Base-by-base conservation (phyloP, 2,797 vertebrate genomes). In the Pipistrellus nathusii region DNA sequence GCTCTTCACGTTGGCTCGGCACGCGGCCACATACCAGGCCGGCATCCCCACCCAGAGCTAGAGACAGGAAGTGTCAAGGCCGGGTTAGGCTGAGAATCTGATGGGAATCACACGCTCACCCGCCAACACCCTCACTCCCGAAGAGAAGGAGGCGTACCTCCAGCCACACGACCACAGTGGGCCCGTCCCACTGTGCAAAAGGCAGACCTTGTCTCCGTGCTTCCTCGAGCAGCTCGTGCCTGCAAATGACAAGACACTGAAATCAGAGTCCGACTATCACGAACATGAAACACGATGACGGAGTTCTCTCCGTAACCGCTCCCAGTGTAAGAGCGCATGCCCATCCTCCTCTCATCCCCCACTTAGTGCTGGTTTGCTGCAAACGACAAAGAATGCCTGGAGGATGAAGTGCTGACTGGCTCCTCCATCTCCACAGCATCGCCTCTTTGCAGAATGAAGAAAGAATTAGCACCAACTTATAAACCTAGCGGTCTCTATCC, bases 31-130 rank as follows among this genome's bases (percentile, higher is more conserved):
- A 7, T 99, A 99, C 99, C 99, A 99, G 77, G 99, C 99, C 0
- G 99, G 99, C 99, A 99, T 99, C 55, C 99, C 99, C 66, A 99
- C 99, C 99, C 99, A 99, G 93, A 99, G 98, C 99, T 99, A 97
- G 4, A 89, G 84, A 71, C 0, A 30, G 48, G 92, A 72, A 25
- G 38, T 0, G 46, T 0, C 6, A 9, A 51, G 44, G 3, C 96
- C 66, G 14, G 46, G 93, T 53, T 0, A 85, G 10, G 38, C 23
- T 3, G 1, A 4, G 55, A 3, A 20, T 0, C 3, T 0, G 27
- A 6, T 2, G 20, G 10, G 27, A 38, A 14, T 10, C 14, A 14
- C 32, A 46, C 18, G 0, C 18, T 46, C 18, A 14, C 57, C 8
- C 27, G 0, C 1, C 8, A 15, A 32, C 18, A 12, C 2, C 5